Percentiles rank a stretch among this genome's conserved stretches.
These are phyloP conservation scores for Telmatherina bonti DNA, from an alignment of 2,797 vertebrate species.

Conservation along the genomic window DNA sequence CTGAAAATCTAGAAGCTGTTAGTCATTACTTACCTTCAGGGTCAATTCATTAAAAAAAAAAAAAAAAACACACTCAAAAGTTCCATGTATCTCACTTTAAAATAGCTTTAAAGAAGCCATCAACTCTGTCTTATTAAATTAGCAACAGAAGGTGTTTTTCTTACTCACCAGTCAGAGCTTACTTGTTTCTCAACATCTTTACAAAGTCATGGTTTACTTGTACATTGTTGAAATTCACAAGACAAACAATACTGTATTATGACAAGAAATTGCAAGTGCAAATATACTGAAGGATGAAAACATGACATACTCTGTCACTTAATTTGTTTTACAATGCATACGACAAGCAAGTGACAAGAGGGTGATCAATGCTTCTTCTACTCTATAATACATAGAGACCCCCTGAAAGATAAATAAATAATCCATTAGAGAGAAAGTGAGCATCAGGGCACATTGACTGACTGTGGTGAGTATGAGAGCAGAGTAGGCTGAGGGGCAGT, in stretches of 20 bases:
- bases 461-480: slow-evolving; percentile 68
- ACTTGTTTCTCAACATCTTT: slow-evolving; percentile 91
- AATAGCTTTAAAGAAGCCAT: slow-evolving; percentile 79
- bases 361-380: slow-evolving; percentile 80
- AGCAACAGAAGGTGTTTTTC: slow-evolving; percentile 88
- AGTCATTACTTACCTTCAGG: slow-evolving; percentile 85
- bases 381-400: slow-evolving; percentile 81
- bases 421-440: slow-evolving; percentile 82
- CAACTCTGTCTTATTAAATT: slow-evolving; percentile 80
- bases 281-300: slow-evolving; percentile 77
- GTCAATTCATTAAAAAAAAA: slow-evolving; percentile 78
- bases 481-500: slow-evolving; percentile 59
- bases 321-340: slow-evolving; percentile 72
- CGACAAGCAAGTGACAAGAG: slow-evolving; percentile 79
- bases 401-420: slow-evolving; percentile 86
- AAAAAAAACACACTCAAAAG: slow-evolving; percentile 82
- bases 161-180: slow-evolving; percentile 90
- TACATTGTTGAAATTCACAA: slow-evolving; percentile 85
- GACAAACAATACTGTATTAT: slow-evolving; percentile 82
- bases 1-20: slow-evolving; percentile 84
- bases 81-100: slow-evolving; percentile 82
- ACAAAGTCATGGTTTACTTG: slow-evolving; percentile 88
- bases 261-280: slow-evolving; percentile 79
- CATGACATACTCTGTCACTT: slow-evolving; percentile 78
- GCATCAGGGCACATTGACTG: slow-evolving; percentile 79